Evolutionary conservation across 2,113 vertebrate genomes (phyloP), one percentile per base, ranked within the genome.

Genomic region (Tricholaema leucomelas): DNA sequence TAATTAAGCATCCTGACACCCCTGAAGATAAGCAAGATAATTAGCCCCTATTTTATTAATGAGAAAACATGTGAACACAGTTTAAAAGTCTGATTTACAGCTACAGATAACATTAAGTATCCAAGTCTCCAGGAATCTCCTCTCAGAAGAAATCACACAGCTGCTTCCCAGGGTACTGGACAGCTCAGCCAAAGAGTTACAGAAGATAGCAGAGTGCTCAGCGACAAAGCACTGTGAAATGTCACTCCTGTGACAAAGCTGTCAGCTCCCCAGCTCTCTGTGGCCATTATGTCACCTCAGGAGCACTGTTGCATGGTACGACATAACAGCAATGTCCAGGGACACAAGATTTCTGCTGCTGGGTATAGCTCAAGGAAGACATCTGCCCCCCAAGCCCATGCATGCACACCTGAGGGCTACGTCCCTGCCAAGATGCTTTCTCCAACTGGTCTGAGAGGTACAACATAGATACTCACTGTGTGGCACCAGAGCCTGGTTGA

Each of bases 241-340:
- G 25, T 6, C 31, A 20, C 8, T 81, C 33, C 28, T 46, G 18
- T 10, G 65, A 59, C 61, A 67, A 56, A 66, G 23, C 59, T 35
- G 33, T 4, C 50, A 31, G 35, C 24, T 69, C 44, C 36, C 2
- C 52, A 81, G 64, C 59, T 40, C 44, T 9, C 3, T 1, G 23
- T 23, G 42, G 17, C 5, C 0, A 27, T 0, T 0, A 0, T 24
- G 54, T 12, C 59, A 65, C 15, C 50, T 44, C 76, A 73, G 35
- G 23, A 52, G 23, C 0, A 0, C 12, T 15, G 4, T 4, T 1
- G 0, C 15, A 5, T 0, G 20, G 17, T 33, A 27, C 58, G 63
- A 33, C 40, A 21, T 0, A 0, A 38, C 80, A 78, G 20, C 31
- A 21, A 8, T 0, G 3, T 4, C 33, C 79, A 67, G 35, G 9